phyloP scores from a whole-genome alignment of 2,888 invertebrate species.

The Mesorhabditis sp. region DNA sequence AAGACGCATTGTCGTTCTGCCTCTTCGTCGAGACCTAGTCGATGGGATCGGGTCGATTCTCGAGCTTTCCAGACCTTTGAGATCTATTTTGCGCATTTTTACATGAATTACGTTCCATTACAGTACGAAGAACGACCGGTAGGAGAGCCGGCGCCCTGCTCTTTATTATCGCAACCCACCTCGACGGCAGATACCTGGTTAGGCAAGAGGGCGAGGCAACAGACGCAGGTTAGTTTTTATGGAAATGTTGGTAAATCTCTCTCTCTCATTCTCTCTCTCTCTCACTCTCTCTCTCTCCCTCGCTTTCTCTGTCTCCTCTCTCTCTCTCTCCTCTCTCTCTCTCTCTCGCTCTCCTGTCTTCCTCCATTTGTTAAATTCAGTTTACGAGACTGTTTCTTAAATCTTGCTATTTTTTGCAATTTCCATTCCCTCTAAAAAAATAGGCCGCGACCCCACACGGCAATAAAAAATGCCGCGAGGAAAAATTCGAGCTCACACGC shows the following conservation, averaged over 20 bases:
- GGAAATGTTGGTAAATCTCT: no score
- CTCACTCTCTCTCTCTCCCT: no score
- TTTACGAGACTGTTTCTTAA: no score
- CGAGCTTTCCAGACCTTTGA: background rate
- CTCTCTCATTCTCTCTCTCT: no score
- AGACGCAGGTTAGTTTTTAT: conserved; percentile 33
- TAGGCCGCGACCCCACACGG: no score
- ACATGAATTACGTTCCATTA: background rate
- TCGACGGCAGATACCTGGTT: conserved; percentile 57
- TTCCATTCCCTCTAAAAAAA: no score
- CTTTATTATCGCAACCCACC: conserved; percentile 45
- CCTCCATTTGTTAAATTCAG: background rate
- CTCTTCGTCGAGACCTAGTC: background rate
- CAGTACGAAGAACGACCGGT: conserved; percentile 37
- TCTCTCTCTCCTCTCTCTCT: background rate
- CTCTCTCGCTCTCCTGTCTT: conserved; percentile 3
- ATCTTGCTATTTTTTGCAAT: no score
- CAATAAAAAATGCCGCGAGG: no score
- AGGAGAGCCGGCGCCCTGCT: conserved; percentile 25
- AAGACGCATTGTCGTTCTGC: background rate
- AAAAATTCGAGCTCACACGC: no score
- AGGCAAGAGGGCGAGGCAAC: conserved; percentile 52
- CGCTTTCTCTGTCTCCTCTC: background rate
- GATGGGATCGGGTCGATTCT: background rate
- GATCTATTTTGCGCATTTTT: no score